These are phyloP conservation scores for Phocoena phocoena DNA, from an alignment of 2,113 vertebrate genomes.

Conservation along the genomic window DNA sequence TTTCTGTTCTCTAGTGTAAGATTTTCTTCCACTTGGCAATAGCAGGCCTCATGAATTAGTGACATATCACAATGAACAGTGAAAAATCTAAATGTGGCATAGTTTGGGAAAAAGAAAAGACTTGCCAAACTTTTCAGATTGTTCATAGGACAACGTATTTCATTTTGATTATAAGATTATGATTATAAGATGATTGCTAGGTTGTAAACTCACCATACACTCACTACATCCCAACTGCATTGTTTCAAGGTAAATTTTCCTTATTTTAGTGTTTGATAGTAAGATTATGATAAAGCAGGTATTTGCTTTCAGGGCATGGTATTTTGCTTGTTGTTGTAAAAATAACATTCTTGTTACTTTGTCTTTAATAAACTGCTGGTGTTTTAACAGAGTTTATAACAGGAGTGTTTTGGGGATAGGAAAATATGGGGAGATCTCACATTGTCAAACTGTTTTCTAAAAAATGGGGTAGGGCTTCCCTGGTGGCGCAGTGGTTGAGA, in stretches of 20 bases:
- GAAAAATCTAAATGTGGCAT: background rate
- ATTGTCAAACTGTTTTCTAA: constrained; percentile 32
- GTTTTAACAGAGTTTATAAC: background rate
- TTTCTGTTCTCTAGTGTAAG: background rate
- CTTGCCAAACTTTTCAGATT: background rate
- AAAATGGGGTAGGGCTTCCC: background rate
- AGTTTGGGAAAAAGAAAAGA: constrained; percentile 31
- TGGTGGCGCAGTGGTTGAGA: too few relatives aligned
- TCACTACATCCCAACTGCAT: background rate
- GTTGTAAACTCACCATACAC: background rate
- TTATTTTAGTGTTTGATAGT: constrained; percentile 23
- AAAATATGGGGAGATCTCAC: background rate
- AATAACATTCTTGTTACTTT: constrained; percentile 29
- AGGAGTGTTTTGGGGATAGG: background rate
- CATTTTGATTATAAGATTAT: background rate
- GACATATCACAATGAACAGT: background rate
- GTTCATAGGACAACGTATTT: background rate
- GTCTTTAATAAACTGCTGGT: constrained; percentile 23
- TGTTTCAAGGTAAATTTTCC: constrained; percentile 6
- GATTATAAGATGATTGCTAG: background rate
- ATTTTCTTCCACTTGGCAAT: constrained; percentile 7
- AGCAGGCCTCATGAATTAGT: background rate
- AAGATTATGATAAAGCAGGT: background rate
- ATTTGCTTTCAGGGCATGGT: background rate
- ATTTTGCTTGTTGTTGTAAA: background rate